Evolutionary conservation across 2,113 vertebrate genomes (phyloP).

Genomic region (Anas platyrhynchos): DNA sequence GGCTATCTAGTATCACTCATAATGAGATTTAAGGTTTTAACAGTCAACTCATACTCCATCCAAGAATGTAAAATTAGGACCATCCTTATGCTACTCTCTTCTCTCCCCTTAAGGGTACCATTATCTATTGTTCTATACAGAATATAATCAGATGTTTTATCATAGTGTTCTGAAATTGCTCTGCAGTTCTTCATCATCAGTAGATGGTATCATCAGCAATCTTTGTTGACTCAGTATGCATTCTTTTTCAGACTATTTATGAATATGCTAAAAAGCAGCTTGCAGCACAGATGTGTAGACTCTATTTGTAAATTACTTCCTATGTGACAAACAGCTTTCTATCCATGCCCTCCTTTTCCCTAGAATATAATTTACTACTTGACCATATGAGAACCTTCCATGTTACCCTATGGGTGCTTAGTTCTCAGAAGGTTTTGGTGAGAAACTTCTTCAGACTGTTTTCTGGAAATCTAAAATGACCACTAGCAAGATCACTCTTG

Average conservation of each 20-base stretch:
- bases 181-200: background rate
- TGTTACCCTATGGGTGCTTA: background rate
- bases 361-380: background rate
- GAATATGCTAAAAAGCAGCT: background rate
- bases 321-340: background rate
- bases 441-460: background rate
- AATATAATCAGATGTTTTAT: constrained; percentile 51
- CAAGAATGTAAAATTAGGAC: constrained; percentile 32
- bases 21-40: constrained; percentile 55
- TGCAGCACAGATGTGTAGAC: background rate
- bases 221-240: background rate
- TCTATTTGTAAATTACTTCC: background rate
- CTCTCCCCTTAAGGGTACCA: background rate
- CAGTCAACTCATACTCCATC: background rate
- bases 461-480: background rate
- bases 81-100: background rate
- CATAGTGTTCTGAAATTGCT: constrained; percentile 4
- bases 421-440: background rate
- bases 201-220: background rate
- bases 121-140: constrained; percentile 38
- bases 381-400: background rate
- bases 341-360: background rate
- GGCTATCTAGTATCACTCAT: constrained; percentile 40
- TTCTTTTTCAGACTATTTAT: constrained; percentile 5
- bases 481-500: background rate